Percentiles rank a stretch among this genome's conserved stretches.
These are phyloP conservation scores for Bombus confusus DNA, from an alignment of 1,140 invertebrate species.

Conservation along the genomic window DNA sequence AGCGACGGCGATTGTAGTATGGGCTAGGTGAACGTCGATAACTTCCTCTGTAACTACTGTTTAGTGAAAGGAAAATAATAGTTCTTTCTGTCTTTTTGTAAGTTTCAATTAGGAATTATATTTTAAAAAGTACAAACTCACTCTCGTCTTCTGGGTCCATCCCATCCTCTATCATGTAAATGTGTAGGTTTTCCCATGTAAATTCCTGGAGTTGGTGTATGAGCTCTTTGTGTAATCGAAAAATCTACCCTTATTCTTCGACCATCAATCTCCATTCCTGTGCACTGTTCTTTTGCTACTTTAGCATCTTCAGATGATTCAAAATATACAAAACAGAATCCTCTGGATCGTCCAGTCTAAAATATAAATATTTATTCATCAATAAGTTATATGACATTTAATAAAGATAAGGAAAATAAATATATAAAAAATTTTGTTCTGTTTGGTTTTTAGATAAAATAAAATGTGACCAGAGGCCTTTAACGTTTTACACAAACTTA, in stretches of 20 bases:
- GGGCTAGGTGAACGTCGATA: constrained; percentile 86
- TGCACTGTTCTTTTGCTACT: constrained; percentile 96
- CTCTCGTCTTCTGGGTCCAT: constrained; percentile 81
- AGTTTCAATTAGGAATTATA: not conserved
- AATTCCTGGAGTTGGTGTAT: constrained; percentile 98
- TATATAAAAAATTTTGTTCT: not conserved
- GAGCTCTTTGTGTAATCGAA: constrained; percentile 98
- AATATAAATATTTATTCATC: constrained; percentile 17
- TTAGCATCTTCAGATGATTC: constrained; percentile 94
- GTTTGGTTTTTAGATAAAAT: not conserved
- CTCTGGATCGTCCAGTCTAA: constrained; percentile 94
- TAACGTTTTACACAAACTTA: constrained; percentile 72
- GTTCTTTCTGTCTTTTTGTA: not conserved
- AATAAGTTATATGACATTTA: not conserved
- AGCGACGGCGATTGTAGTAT: constrained; percentile 83
- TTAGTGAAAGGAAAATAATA: constrained; percentile 23
- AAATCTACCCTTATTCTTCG: constrained; percentile 97
- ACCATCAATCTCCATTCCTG: constrained; percentile 97
- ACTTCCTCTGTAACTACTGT: constrained; percentile 76
- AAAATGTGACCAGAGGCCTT: constrained; percentile 78
- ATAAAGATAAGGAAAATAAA: not conserved
- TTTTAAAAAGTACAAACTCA: constrained; percentile 76
- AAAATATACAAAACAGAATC: constrained; percentile 99
- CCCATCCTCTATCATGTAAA: constrained; percentile 75
- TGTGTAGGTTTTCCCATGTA: constrained; percentile 97